These are phyloP conservation scores for Chinchilla lanigera DNA, from an alignment of 2,113 vertebrate species.

Conservation along the genomic window DNA sequence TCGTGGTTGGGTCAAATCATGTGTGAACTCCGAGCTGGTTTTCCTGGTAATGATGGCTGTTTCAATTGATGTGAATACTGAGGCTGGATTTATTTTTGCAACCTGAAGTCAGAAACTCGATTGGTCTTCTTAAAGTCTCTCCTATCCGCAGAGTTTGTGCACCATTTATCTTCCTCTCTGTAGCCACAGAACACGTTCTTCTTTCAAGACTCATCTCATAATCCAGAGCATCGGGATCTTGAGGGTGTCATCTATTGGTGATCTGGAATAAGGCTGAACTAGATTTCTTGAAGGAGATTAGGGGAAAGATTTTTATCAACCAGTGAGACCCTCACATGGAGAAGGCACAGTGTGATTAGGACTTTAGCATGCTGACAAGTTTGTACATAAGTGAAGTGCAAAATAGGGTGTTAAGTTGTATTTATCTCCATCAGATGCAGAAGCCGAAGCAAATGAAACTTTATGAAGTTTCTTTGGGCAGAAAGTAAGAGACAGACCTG, in stretches of 20 bases:
- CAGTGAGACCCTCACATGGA: neutral
- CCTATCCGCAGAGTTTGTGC: neutral
- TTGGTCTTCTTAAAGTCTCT: neutral
- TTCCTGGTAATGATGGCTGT: neutral
- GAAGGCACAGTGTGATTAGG: neutral
- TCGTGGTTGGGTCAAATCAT: neutral
- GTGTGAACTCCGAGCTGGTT: neutral
- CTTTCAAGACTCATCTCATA: neutral
- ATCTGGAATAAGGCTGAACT: neutral
- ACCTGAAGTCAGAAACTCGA: neutral
- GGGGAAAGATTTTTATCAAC: neutral
- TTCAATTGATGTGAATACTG: neutral
- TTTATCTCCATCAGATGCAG: neutral
- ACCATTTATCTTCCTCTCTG: neutral
- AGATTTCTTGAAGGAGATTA: neutral
- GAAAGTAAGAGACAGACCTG: neutral
- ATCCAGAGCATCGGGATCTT: neutral
- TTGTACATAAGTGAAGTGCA: neutral
- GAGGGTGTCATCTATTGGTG: neutral
- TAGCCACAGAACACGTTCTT: neutral
- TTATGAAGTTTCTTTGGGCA: neutral
- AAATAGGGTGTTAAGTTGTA: fast-evolving
- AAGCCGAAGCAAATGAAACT: neutral
- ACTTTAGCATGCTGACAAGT: neutral
- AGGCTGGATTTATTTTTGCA: neutral